These are phyloP conservation scores for Spinus pinus DNA, from an alignment of 2,797 vertebrate species.

Conservation along the genomic window DNA sequence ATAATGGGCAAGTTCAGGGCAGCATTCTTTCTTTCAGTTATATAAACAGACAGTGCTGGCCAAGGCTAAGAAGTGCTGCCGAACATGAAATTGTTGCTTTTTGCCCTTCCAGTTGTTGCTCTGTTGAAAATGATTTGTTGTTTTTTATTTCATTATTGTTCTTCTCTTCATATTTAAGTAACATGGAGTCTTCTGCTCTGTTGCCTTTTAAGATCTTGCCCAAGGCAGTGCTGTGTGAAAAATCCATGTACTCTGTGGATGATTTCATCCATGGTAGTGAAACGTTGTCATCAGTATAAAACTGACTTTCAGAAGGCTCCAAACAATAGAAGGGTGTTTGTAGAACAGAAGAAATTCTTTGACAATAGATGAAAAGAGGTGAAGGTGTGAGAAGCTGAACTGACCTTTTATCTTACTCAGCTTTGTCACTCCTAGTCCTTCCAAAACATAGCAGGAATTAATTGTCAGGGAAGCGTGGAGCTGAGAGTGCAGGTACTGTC, in stretches of 20 bases:
- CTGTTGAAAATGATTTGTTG: neutral
- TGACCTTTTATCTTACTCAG: neutral
- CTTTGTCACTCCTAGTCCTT: neutral
- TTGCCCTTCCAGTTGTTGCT: neutral
- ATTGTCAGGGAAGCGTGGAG: neutral
- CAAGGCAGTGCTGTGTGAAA: neutral
- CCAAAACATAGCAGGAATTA: neutral
- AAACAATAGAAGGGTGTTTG: neutral
- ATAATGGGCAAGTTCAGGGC: constrained; percentile 32
- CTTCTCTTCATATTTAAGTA: constrained; percentile 9
- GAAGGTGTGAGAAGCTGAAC: neutral
- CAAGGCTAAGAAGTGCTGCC: neutral
- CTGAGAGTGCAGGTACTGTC: neutral
- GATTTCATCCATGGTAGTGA: neutral
- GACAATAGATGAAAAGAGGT: neutral
- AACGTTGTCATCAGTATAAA: neutral
- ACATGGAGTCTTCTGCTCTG: neutral
- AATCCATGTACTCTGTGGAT: fast-evolving
- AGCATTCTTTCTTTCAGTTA: constrained; percentile 32
- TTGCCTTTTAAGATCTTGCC: constrained; percentile 3
- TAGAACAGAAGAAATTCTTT: neutral
- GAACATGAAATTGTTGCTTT: constrained; percentile 6
- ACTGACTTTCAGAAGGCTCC: neutral
- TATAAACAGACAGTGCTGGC: constrained; percentile 20
- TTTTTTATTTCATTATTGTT: neutral